Evolutionary conservation across 2,797 vertebrate species (phyloP).

Genomic region (Linurgus olivaceus): DNA sequence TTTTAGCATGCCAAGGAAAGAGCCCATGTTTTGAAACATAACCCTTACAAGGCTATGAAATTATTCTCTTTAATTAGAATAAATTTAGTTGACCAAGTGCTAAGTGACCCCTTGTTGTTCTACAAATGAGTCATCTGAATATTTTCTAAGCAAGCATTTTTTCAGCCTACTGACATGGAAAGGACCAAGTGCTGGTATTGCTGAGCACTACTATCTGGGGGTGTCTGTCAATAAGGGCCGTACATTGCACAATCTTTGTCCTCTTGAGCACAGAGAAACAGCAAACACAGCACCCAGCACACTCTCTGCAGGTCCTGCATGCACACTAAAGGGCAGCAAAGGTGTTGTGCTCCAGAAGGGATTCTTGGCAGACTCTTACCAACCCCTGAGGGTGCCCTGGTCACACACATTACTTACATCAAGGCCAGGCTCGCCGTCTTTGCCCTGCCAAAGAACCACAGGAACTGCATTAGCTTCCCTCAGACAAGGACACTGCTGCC

Average conservation of each 20-base stretch:
- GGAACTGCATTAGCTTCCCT: constrained; percentile 63
- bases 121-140: not conserved
- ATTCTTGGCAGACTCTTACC: not conserved
- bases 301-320: not conserved
- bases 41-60: not conserved
- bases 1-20: not conserved
- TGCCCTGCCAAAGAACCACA: constrained; percentile 86
- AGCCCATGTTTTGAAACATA: not conserved
- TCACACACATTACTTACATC: constrained; percentile 87
- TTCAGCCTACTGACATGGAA: not conserved
- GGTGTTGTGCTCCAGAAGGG: not conserved
- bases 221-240: not conserved
- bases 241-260: not conserved
- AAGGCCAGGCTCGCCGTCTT: constrained; percentile 93
- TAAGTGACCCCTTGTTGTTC: not conserved
- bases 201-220: not conserved
- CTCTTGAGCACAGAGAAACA: not conserved
- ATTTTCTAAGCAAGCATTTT: not conserved
- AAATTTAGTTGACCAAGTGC: not conserved
- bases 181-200: not conserved
- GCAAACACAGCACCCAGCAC: not conserved
- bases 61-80: not conserved
- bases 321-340: not conserved
- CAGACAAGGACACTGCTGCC: not conserved
- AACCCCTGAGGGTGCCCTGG: constrained; percentile 18